Base-by-base conservation (phyloP, 1,140 invertebrate species). In the Caenorhabditis inopinata region DNA sequence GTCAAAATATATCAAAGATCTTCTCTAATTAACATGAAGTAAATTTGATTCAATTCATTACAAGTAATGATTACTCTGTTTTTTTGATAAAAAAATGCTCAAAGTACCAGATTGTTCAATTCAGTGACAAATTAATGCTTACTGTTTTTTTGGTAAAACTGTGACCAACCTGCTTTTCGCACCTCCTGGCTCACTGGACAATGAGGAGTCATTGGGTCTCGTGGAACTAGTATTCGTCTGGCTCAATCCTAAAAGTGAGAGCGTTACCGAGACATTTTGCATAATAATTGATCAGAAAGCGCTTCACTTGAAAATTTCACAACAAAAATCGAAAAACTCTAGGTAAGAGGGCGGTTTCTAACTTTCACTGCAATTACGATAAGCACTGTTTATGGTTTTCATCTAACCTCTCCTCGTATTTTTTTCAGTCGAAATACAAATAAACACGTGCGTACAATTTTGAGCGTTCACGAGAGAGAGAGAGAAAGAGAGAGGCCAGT, bases 161-260 rank as follows among this genome's bases (percentile, higher is more conserved):
- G 14, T 16, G 35, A 47, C 47, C 78, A 25, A 87, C 85, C 42
- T 81, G 76, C 85, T 87, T 47, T 85, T 85, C 11, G 86, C 83
- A 42, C 84, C 85, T 25, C 84, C 76, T 14, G 83, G 85, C 29
- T 86, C 85, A 58, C 77, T 88, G 18, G 85, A 88, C 1, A 87
- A 84, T 7, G 85, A 83, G 1, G 85, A 86, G 48, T 86, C 85
- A 27, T 82, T 84, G 16, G 87, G 85, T 16, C 87, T 78, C 14
- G 83, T 79, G 32, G 49, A 51, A 27, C 48, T 35, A 58, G 58
- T 79, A 38, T 68, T 83, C 4, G 81, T 82, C 42, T 84, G 86
- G 51, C 85, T 87, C 74, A 75, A 35, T 12, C 83, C 87, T 80
- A 84, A 82, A 82, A 48, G 68, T 42, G 74, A 45, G 58, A 68